A percentile compares a stretch with the other conserved stretches of the same genome.
phyloP scores from a whole-genome alignment of 1,140 invertebrate genomes.

The Zaprionus tsacasi region DNA sequence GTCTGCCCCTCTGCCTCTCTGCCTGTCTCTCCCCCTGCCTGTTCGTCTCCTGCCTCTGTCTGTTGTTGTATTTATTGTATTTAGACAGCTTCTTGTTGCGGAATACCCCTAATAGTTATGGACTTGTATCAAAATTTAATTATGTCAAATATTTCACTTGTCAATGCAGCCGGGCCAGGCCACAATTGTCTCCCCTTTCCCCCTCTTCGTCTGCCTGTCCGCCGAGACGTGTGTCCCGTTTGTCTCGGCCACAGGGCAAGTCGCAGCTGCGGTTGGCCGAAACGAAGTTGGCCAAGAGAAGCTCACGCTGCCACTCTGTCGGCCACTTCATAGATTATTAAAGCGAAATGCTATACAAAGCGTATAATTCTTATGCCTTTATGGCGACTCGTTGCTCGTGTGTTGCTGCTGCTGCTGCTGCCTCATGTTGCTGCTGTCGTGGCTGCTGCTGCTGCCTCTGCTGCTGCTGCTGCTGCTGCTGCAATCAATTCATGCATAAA shows the following conservation, averaged over 20 bases:
- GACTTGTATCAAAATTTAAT: slow-evolving; percentile 80
- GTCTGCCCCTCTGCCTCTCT: too few species aligned
- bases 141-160: slow-evolving; percentile 81
- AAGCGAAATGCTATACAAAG: slow-evolving; percentile 72
- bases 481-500: slow-evolving; percentile 82
- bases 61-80: not conserved
- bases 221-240: slow-evolving; percentile 5
- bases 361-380: slow-evolving; percentile 76
- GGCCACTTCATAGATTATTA: slow-evolving; percentile 76
- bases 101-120: slow-evolving; percentile 65
- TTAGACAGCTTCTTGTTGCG: slow-evolving; percentile 1
- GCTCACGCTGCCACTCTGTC: not conserved
- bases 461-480: slow-evolving; percentile 28
- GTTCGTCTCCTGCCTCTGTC: not conserved
- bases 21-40: not conserved
- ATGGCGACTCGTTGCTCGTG: slow-evolving; percentile 38
- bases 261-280: slow-evolving; percentile 25
- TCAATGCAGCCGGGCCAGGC: slow-evolving; percentile 60
- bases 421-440: slow-evolving; percentile 3
- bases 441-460: slow-evolving; percentile 23
- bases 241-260: slow-evolving; percentile 12
- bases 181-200: not conserved
- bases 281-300: slow-evolving; percentile 34
- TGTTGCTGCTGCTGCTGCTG: slow-evolving; percentile 1
- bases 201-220: not conserved